Evolutionary conservation across 2,888 invertebrate species (phyloP), one percentile per base, ranked within the genome.

Genomic region (Dryocosmus kuriphilus): DNA sequence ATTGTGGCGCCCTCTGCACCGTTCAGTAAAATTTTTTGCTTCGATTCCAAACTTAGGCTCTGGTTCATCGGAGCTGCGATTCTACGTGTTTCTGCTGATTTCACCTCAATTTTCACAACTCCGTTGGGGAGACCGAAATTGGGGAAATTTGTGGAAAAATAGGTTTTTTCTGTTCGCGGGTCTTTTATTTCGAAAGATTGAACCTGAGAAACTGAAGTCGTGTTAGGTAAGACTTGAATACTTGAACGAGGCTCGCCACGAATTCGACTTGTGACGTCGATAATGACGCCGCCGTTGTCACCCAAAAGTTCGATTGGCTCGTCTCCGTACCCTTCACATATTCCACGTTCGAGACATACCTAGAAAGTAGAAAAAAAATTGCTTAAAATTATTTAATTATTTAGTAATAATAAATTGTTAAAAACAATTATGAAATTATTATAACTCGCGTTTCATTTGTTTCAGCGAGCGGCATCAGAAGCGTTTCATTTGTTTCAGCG

Each of bases 1-100:
- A 96, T 93, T 65, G 92, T 93, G 0, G 96, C 94, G 0, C 97
- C 97, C 91, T 97, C 97, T 0, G 96, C 96, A 0, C 97, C 97
- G 27, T 79, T 81, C 3, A 79, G 79, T n/a, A 78, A 77, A 7
- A 96, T 94, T 14, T 94, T 94, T 0, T 93, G 92, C n/a, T 96
- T 95, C 0, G 96, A 95, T n/a, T 94, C 94, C 27, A 97, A 89
- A 0, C 91, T 92, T 11, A 97, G 90, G 78, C 95, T 94, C 22
- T 94, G 93, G 84, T 95, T 94, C 0, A 96, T 93, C 0, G 96
- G 95, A 75, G 97, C 95, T 0, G 95, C 94, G 67, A 97, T 94
- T 77, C 96, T 93, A 86, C 95, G 95, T 0, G 95, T 95, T 84
- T 95, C 95, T 0, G 95, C 93, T 86, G 94, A 93, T 92, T 94